phyloP scores from a whole-genome alignment of 2,797 vertebrate genomes.

The Remorina albescens region DNA sequence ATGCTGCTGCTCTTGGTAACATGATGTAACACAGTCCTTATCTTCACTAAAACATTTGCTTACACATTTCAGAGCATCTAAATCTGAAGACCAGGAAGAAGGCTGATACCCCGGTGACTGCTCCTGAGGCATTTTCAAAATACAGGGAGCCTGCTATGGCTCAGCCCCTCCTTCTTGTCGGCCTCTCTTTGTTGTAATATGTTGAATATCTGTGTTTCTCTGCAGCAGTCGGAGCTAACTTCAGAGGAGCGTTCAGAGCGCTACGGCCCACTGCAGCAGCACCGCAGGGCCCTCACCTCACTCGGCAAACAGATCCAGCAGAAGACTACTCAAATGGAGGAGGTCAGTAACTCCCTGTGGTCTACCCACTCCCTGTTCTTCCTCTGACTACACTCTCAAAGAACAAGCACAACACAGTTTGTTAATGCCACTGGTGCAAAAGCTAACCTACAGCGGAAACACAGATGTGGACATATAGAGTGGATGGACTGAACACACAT shows the following conservation, averaged over 20 bases:
- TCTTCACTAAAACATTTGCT: too few relatives aligned
- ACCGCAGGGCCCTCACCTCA: conserved; percentile 87
- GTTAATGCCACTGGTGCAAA: not conserved
- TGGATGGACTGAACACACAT: too few relatives aligned
- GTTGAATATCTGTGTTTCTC: too few relatives aligned
- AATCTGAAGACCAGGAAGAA: too few relatives aligned
- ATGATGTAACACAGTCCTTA: too few relatives aligned
- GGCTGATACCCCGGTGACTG: too few relatives aligned
- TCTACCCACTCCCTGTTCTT: not conserved
- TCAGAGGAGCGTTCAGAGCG: conserved; percentile 91
- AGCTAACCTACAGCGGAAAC: not conserved
- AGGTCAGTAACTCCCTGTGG: conserved; percentile 77
- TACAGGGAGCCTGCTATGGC: too few relatives aligned
- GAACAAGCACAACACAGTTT: not conserved
- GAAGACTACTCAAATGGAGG: conserved; percentile 88
- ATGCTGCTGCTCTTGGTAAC: too few relatives aligned
- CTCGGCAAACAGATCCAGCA: conserved; percentile 93
- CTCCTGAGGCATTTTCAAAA: too few relatives aligned
- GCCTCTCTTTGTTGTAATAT: not conserved
- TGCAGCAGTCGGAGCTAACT: conserved; percentile 88
- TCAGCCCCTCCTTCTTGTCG: not conserved
- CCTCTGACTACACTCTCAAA: not conserved
- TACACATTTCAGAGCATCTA: too few relatives aligned
- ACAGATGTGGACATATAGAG: too few relatives aligned
- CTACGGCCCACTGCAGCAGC: conserved; percentile 90